Evolutionary conservation across 2,797 vertebrate species (phyloP).

Genomic region (Pseudocheirus occidentalis): DNA sequence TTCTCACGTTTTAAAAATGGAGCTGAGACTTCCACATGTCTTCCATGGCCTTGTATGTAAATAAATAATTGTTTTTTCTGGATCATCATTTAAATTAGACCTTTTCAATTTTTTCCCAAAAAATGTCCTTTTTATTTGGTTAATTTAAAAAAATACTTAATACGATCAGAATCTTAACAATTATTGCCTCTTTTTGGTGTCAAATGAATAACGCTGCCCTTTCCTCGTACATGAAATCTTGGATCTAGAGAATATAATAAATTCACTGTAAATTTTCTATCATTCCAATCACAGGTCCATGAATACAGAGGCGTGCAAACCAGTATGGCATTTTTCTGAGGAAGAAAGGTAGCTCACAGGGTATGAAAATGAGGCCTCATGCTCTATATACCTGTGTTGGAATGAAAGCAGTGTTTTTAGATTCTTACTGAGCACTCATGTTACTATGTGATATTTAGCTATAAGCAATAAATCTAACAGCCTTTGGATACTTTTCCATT

Average conservation of each 20-base stretch:
- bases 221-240: constrained; percentile 48
- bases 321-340: neutral
- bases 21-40: neutral
- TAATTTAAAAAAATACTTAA: constrained; percentile 12
- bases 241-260: neutral
- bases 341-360: neutral
- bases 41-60: neutral
- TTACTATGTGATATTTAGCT: neutral
- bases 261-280: constrained; percentile 8
- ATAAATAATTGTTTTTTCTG: neutral
- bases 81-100: neutral
- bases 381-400: neutral
- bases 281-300: neutral
- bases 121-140: neutral
- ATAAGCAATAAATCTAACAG: constrained; percentile 24
- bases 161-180: constrained; percentile 42
- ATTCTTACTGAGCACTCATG: constrained; percentile 4
- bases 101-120: neutral
- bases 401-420: constrained; percentile 40
- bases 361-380: constrained; percentile 5
- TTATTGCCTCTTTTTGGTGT: neutral
- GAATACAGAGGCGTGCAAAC: neutral
- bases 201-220: constrained; percentile 18
- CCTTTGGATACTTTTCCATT: constrained; percentile 43
- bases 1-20: neutral